These are phyloP conservation scores for Lasioglossum pauxillum DNA, from an alignment of 2,888 invertebrate species.

Conservation along the genomic window DNA sequence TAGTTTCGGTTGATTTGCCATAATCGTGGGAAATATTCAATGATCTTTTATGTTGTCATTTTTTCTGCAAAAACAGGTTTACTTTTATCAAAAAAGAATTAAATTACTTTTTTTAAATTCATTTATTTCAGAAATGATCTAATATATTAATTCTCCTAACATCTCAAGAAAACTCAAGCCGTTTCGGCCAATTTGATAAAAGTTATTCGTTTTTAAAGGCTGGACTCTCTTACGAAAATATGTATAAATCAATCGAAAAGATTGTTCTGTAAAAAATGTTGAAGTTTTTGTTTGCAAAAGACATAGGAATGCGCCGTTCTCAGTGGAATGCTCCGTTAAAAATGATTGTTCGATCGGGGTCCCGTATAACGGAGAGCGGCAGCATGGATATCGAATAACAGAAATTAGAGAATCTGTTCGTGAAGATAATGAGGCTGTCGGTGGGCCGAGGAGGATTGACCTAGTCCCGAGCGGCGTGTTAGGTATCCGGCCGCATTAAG, in stretches of 20 bases:
- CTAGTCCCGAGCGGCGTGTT: constrained; percentile 20
- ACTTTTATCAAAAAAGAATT: too few species aligned
- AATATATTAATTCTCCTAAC: too few species aligned
- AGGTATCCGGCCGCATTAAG: constrained; percentile 15
- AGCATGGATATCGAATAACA: background rate
- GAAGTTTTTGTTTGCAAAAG: background rate
- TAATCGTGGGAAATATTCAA: background rate
- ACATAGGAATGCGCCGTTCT: background rate
- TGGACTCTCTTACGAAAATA: too few species aligned
- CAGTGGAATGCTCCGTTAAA: background rate
- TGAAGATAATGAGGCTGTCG: constrained; percentile 24
- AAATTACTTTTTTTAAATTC: too few species aligned
- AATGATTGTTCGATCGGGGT: background rate
- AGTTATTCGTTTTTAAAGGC: too few species aligned
- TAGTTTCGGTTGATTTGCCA: background rate
- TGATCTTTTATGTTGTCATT: too few species aligned
- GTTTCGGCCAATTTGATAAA: too few species aligned
- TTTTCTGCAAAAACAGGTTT: too few species aligned
- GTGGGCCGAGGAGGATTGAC: constrained; percentile 29
- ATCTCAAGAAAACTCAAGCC: too few species aligned
- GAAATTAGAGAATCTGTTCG: constrained; percentile 33
- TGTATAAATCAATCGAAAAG: background rate
- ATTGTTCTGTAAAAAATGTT: background rate
- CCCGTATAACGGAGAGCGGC: background rate
- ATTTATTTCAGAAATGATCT: too few species aligned